A percentile compares a stretch with the other conserved stretches of the same genome.
These are phyloP conservation scores for Drosophila rubida DNA, from an alignment of 2,888 invertebrate genomes.

Conservation along the genomic window DNA sequence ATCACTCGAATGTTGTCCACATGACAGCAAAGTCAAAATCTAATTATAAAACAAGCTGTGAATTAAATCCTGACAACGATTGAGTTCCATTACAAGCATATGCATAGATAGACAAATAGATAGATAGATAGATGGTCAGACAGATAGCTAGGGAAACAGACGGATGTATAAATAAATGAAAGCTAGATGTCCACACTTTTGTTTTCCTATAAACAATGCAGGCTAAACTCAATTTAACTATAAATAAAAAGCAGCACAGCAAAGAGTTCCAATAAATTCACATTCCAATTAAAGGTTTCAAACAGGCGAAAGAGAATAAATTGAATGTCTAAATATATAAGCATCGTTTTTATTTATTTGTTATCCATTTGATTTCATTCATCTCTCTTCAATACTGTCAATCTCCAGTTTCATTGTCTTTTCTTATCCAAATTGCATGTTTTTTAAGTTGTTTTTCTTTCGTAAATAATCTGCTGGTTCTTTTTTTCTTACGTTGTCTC, in stretches of 20 bases:
- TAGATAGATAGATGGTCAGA: background rate
- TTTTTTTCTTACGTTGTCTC: background rate
- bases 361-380: background rate
- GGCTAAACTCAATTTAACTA: background rate
- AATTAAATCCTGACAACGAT: conserved; percentile 50
- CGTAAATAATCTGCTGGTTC: background rate
- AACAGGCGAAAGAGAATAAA: background rate
- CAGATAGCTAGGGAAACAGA: background rate
- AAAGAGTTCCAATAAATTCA: background rate
- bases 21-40: conserved; percentile 36
- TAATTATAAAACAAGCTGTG: conserved; percentile 55
- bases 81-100: conserved; percentile 33
- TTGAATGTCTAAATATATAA: background rate
- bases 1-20: conserved; percentile 11
- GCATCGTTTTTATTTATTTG: conserved; percentile 1
- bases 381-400: background rate
- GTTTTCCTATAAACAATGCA: conserved; percentile 2
- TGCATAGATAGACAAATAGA: background rate
- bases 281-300: background rate
- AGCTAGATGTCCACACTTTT: conserved; percentile 1
- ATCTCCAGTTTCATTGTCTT: conserved; percentile 7
- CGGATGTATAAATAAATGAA: background rate
- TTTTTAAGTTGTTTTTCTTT: background rate
- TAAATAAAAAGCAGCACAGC: background rate
- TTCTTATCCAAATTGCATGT: background rate